Percentiles rank a stretch among this genome's conserved stretches.
These are phyloP conservation scores for Cichladusa arquata DNA, from an alignment of 2,113 vertebrate genomes.

Conservation along the genomic window DNA sequence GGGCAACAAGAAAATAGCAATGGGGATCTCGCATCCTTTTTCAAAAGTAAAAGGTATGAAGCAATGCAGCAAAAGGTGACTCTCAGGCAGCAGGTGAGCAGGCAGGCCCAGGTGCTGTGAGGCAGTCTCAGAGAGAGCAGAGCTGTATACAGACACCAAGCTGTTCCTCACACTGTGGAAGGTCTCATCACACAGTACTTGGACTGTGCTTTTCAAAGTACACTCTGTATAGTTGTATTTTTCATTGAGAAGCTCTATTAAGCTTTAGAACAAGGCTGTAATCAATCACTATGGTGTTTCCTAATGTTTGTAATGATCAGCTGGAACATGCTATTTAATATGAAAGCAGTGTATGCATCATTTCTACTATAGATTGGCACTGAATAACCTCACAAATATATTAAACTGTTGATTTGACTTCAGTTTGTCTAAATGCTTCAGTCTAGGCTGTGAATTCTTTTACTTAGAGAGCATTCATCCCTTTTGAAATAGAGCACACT, in stretches of 20 bases:
- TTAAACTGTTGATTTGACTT: not conserved
- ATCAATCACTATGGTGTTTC: not conserved
- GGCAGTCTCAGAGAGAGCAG: not conserved
- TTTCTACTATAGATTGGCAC: not conserved
- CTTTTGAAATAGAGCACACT: not conserved
- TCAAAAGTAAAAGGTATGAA: not conserved
- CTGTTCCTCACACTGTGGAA: not conserved
- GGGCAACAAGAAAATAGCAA: not conserved
- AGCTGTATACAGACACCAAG: not conserved
- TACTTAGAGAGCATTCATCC: not conserved
- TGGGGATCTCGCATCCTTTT: not conserved
- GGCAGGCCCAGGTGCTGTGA: not conserved
- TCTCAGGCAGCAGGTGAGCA: not conserved
- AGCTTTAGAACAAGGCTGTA: not conserved
- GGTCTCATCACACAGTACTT: not conserved
- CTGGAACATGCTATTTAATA: not conserved
- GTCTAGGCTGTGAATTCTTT: not conserved
- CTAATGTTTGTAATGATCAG: not conserved
- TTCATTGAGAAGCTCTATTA: not conserved
- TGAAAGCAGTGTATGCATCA: not conserved
- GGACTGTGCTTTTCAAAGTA: not conserved
- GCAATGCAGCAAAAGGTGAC: not conserved
- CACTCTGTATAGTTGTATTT: not conserved
- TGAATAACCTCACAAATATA: not conserved
- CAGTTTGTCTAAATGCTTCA: not conserved